phyloP scores from a whole-genome alignment of 2,113 vertebrate species.

The Morone chrysops region DNA sequence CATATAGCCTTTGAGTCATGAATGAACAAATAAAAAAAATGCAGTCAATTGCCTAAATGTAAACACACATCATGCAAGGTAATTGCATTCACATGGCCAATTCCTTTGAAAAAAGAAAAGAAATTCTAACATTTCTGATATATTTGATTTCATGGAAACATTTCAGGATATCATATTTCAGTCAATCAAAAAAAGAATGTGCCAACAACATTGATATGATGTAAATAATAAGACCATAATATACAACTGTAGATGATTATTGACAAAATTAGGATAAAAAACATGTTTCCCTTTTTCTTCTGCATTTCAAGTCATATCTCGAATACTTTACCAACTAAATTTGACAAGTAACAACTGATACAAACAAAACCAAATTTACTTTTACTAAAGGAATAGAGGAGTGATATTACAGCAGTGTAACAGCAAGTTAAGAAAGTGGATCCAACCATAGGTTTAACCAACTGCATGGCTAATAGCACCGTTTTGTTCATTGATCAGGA shows the following conservation, averaged over 20 bases:
- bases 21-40: slow-evolving; percentile 21
- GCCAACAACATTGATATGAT: slow-evolving; percentile 40
- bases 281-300: slow-evolving; percentile 6
- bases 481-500: slow-evolving; percentile 43
- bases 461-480: slow-evolving; percentile 71
- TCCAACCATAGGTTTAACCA: slow-evolving; percentile 51
- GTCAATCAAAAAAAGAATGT: slow-evolving; percentile 51
- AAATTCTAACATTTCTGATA: slow-evolving; percentile 35
- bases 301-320: slow-evolving; percentile 41
- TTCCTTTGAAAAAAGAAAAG: neutral
- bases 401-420: slow-evolving; percentile 17
- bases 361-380: slow-evolving; percentile 11
- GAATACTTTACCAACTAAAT: slow-evolving; percentile 32
- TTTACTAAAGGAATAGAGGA: slow-evolving; percentile 6
- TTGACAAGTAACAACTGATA: slow-evolving; percentile 25
- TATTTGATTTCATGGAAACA: slow-evolving; percentile 48
- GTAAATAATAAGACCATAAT: slow-evolving; percentile 44
- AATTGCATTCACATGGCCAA: slow-evolving; percentile 36
- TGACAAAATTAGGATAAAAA: slow-evolving; percentile 31
- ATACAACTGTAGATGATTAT: slow-evolving; percentile 47
- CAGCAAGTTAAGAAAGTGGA: slow-evolving; percentile 30
- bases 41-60: slow-evolving; percentile 36
- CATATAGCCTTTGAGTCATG: slow-evolving; percentile 27
- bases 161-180: slow-evolving; percentile 61
- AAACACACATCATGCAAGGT: slow-evolving; percentile 63